Base-by-base conservation (phyloP, 2,888 invertebrate genomes). In the Drosophila planitibia region DNA sequence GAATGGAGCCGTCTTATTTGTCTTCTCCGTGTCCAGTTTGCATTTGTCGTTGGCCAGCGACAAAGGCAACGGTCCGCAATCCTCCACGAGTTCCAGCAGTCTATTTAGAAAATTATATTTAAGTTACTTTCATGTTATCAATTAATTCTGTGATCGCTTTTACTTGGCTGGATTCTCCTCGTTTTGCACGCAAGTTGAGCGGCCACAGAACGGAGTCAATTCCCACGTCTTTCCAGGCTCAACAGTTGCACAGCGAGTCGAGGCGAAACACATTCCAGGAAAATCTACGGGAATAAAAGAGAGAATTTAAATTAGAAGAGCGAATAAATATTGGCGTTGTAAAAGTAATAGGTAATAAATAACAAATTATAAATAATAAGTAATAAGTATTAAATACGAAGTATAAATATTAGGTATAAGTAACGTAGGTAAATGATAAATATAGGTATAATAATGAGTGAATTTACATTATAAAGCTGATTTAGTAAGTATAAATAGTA, bases 221-320 rank as follows among this genome's bases (percentile, higher is more conserved):
- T 97, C 97, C 98, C 98, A 98, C 71, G 96, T 94, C 94, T 97
- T 96, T 74, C 96, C 96, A 4, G 97, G 97, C 92, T 97, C 97
- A 62, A 97, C 96, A 19, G 97, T 98, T 49, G 97, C 97, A 93
- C 98, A 98, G 68, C 96, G 95, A 67, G 98, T 98, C 9, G 97
- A 97, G 0, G 98, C 98, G 94, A 98, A 98, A 92, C 98, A 98
- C 95, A 97, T 96, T 47, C 97, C 97, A 57, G 98, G 98, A 95
- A 98, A 98, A 94, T 98, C 98, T 93, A 4, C 2, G n/a, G 12
- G 25, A 16, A n/a, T 1, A 25, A 30, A 19, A 12, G 19, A 52
- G 3, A 22, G 14, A 35, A 51, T 37, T 28, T 12, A 7, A 37
- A 28, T 41, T 30, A 16, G 10, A 51, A 22, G 19, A 39, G 9